phyloP scores from a whole-genome alignment of 2,888 invertebrate genomes.

The Timema podura region DNA sequence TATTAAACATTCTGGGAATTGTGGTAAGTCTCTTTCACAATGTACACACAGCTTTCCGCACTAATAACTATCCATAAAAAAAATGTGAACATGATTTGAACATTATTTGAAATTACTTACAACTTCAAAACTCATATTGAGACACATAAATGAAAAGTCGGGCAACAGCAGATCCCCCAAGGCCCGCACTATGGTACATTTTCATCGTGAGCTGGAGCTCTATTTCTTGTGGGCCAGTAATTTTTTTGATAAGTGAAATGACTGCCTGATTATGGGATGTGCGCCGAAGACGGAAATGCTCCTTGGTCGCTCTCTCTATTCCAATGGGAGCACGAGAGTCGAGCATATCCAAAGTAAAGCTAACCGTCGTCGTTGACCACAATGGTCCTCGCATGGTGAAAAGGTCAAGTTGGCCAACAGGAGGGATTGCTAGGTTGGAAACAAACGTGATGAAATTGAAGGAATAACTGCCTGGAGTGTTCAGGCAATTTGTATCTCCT shows the following conservation, averaged over 20 bases:
- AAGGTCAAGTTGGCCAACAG: slow-evolving; percentile 62
- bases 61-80: too few relatives aligned
- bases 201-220: slow-evolving; percentile 85
- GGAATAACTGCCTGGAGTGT: slow-evolving; percentile 79
- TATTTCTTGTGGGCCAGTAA: slow-evolving; percentile 87
- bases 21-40: too few relatives aligned
- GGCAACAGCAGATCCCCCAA: slow-evolving; percentile 78
- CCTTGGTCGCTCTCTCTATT: slow-evolving; percentile 42
- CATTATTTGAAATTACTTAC: too few relatives aligned
- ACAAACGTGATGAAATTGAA: slow-evolving; percentile 93
- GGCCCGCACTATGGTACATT: slow-evolving; percentile 65
- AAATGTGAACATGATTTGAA: too few relatives aligned
- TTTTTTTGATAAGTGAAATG: slow-evolving; percentile 65
- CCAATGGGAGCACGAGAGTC: slow-evolving; percentile 62
- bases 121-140: slow-evolving; percentile 73
- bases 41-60: too few relatives aligned
- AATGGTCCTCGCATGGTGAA: slow-evolving; percentile 85
- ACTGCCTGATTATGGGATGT: slow-evolving; percentile 66
- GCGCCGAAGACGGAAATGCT: slow-evolving; percentile 50
- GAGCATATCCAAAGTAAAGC: slow-evolving; percentile 69
- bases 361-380: slow-evolving; percentile 60
- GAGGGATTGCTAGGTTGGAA: slow-evolving; percentile 70
- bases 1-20: too few relatives aligned
- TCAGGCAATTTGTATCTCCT: slow-evolving; percentile 69
- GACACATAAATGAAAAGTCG: slow-evolving; percentile 83